Evolutionary conservation across 2,113 vertebrate species (phyloP).

Genomic region (Daphoenositta chrysoptera): DNA sequence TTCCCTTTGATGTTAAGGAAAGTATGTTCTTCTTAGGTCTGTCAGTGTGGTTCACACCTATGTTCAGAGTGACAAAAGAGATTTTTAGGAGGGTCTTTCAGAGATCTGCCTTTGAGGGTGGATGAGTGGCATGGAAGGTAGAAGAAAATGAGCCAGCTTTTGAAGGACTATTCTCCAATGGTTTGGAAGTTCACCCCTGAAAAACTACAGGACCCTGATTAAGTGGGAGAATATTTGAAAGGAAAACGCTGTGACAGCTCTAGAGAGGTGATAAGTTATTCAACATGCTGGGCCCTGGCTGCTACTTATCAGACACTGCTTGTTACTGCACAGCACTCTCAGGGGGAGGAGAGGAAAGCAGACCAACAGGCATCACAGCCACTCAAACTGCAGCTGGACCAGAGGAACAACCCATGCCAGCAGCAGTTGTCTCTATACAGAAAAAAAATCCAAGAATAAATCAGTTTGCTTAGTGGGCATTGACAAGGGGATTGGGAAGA

Average conservation of each 20-base stretch:
- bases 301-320: neutral
- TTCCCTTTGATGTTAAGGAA: neutral
- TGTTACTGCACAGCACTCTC: no score
- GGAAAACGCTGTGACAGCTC: neutral
- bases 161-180: neutral
- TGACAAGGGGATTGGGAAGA: neutral
- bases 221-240: neutral
- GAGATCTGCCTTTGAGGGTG: neutral
- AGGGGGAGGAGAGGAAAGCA: neutral
- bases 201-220: neutral
- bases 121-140: neutral
- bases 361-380: neutral
- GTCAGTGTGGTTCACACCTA: neutral
- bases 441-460: neutral
- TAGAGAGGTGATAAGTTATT: fast-evolving
- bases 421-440: neutral
- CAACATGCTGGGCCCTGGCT: neutral
- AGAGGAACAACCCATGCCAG: neutral
- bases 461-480: neutral
- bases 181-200: neutral
- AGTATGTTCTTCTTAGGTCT: neutral
- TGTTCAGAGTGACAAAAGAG: neutral
- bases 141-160: neutral
- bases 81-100: neutral
- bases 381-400: neutral